Percentiles rank a stretch among this genome's conserved stretches.
These are phyloP conservation scores for Autographa gamma DNA, from an alignment of 2,888 invertebrate genomes.

Conservation along the genomic window DNA sequence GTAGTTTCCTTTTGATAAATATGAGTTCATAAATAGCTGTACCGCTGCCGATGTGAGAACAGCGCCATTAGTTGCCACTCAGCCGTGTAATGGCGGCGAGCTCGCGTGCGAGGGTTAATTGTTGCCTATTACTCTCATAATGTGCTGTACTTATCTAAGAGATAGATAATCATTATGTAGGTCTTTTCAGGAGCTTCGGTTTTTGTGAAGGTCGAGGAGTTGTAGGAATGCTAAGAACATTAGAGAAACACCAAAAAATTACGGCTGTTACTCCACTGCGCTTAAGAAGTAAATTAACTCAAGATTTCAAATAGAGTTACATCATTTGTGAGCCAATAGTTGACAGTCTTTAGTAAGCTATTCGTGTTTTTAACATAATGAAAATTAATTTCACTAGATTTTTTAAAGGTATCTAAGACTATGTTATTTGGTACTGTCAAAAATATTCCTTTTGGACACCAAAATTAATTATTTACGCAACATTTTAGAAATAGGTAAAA, in stretches of 20 bases:
- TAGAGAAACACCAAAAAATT: too few relatives aligned
- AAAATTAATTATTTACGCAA: background rate
- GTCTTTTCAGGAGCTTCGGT: background rate
- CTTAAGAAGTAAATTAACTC: too few relatives aligned
- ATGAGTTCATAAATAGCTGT: constrained; percentile 29
- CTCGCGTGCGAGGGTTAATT: constrained; percentile 30
- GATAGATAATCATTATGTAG: background rate
- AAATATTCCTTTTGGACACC: background rate
- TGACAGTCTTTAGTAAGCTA: too few relatives aligned
- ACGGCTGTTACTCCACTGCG: too few relatives aligned
- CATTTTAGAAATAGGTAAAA: background rate
- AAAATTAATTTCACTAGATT: too few relatives aligned
- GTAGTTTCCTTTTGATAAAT: constrained; percentile 26
- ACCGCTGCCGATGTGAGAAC: constrained; percentile 14
- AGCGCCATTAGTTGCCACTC: constrained; percentile 52
- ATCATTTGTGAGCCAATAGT: too few relatives aligned
- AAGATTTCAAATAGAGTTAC: too few relatives aligned
- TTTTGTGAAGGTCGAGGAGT: background rate
- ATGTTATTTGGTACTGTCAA: too few relatives aligned
- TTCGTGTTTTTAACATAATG: too few relatives aligned
- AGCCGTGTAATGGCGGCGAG: constrained; percentile 41
- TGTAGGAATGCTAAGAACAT: background rate
- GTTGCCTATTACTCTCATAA: constrained; percentile 18
- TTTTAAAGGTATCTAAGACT: too few relatives aligned
- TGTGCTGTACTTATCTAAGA: constrained; percentile 7